Base-by-base conservation (phyloP, 2,113 vertebrate genomes). In the Entelurus aequoreus region DNA sequence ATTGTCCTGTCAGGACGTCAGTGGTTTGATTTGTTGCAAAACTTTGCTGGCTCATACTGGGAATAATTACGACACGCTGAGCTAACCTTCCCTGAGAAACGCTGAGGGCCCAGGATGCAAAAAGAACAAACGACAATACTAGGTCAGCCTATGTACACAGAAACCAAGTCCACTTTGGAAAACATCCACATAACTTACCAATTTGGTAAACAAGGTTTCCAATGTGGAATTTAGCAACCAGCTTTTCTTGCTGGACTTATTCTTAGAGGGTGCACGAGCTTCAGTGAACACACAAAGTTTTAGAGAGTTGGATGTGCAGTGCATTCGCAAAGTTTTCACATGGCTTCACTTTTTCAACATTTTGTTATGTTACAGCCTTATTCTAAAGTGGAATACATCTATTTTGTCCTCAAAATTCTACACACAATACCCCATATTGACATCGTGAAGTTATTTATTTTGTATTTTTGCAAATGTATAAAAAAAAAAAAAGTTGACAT, bases 201-300 rank as follows among this genome's bases (percentile, higher is more conserved):
- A 98, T 98, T 94, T 98, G 96, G 96, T 96, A 97, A 96, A 95
- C 77, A 89, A 92, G 89, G 91, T 92, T 99, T 97, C 97, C 97
- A 97, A 95, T 98, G 93, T 97, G 95, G 96, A 98, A 98, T 90
- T 76, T 88, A 88, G 90, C 87, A 87, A 75, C 89, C 76, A 81
- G 83, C 80, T 92, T 88, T 81, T 80, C 78, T 75, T 71, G 81
- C 79, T 84, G 76, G 84, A 76, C 69, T 8, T 74, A 79, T 75
- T 73, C 74, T 61, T 50, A 67, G 61, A 55, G 67, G 54, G 14
- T 55, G 66, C 51, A 44, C 10, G 10, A 58, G 62, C 63, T 72
- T 73, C 64, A 6, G 55, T 58, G 8, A 50, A 15, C 5, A 63
- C 42, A 46, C 42, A 46, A 11, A 46, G 42, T 11, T 46, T 11